phyloP scores from a whole-genome alignment of 2,888 invertebrate genomes.

The Dichetophora obliterata region DNA sequence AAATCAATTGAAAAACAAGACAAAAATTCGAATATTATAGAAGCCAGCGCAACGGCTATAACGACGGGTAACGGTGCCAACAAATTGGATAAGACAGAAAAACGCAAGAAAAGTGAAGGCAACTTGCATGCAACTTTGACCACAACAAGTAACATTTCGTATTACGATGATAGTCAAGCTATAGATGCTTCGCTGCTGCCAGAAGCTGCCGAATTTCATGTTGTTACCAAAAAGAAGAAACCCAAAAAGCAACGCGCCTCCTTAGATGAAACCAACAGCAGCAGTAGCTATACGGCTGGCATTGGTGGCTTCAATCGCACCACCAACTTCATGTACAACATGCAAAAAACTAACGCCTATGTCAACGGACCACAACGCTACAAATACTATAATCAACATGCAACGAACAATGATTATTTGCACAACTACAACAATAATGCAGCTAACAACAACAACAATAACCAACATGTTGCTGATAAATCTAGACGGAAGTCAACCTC shows the following conservation, averaged over 20 bases:
- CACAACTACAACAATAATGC: conserved; percentile 42
- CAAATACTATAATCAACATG: conserved; percentile 41
- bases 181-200: conserved; percentile 61
- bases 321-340: conserved; percentile 49
- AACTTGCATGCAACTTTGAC: conserved; percentile 36
- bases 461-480: conserved; percentile 54
- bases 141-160: conserved; percentile 11
- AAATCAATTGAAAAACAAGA: conserved; percentile 38
- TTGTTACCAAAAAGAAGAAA: conserved; percentile 86
- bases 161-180: conserved; percentile 49
- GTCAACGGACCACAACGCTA: conserved; percentile 45
- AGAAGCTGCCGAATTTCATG: conserved; percentile 82
- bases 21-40: conserved; percentile 1
- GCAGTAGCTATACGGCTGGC: conserved; percentile 53
- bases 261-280: conserved; percentile 54
- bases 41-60: not conserved
- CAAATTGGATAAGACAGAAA: conserved; percentile 42
- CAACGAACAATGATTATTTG: conserved; percentile 39
- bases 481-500: conserved; percentile 79
- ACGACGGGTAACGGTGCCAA: not conserved
- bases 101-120: conserved; percentile 51
- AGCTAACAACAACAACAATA: conserved; percentile 32
- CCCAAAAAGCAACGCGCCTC: conserved; percentile 74
- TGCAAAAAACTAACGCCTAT: conserved; percentile 43
- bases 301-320: conserved; percentile 58